Evolutionary conservation across 2,888 invertebrate species (phyloP).

Genomic region (Gordius sp.): DNA sequence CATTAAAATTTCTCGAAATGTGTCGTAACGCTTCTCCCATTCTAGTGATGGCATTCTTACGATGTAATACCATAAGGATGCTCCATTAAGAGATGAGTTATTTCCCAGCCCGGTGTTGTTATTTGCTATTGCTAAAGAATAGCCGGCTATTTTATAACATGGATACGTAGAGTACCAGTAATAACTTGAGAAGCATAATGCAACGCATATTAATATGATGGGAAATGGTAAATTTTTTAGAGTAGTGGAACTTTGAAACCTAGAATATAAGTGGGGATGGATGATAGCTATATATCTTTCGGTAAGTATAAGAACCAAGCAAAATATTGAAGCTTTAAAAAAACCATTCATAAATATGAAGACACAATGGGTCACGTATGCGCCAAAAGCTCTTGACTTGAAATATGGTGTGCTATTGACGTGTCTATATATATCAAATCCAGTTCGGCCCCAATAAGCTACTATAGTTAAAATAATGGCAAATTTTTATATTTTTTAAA

Average conservation of each 20-base stretch:
- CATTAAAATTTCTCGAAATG: background rate
- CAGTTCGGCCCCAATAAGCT: background rate
- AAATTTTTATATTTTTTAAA: no score
- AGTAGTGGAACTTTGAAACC: background rate
- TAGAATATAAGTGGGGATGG: background rate
- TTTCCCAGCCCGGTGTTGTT: no score
- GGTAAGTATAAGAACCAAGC: background rate
- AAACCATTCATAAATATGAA: background rate
- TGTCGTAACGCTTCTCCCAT: background rate
- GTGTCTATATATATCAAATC: background rate
- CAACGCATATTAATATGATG: background rate
- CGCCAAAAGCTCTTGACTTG: background rate
- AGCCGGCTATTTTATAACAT: background rate
- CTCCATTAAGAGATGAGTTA: no score
- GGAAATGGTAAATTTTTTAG: background rate
- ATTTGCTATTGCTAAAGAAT: no score
- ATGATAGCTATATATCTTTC: background rate
- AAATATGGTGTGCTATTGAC: background rate
- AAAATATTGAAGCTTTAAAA: background rate
- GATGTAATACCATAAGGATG: background rate
- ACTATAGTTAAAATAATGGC: no score
- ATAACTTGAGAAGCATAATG: background rate
- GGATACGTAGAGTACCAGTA: background rate
- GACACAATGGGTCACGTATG: background rate
- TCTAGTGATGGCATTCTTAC: background rate